These are phyloP conservation scores for Takifugu rubripes DNA, from an alignment of 2,797 vertebrate genomes.

Conservation along the genomic window DNA sequence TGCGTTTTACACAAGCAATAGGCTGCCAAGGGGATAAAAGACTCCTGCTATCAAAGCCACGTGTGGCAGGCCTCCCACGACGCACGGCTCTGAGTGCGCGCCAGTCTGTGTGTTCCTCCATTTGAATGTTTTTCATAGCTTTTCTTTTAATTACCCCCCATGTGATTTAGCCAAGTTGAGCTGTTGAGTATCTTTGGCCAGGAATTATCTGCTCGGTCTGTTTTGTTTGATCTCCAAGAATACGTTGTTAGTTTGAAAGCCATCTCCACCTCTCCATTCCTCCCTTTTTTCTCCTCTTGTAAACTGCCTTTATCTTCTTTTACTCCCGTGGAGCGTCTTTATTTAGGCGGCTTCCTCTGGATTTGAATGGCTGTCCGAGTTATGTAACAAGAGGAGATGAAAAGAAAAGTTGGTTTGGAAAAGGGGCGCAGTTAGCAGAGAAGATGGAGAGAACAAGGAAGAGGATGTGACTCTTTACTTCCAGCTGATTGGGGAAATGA, in stretches of 20 bases:
- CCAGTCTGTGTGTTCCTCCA: constrained; percentile 33
- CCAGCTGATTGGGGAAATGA: constrained; percentile 43
- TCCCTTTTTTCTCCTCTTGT: constrained; percentile 23
- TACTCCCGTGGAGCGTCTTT: constrained; percentile 40
- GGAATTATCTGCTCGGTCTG: constrained; percentile 62
- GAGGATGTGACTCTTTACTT: constrained; percentile 26
- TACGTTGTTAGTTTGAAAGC: constrained; percentile 62
- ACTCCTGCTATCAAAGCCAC: constrained; percentile 59
- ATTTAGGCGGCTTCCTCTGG: constrained; percentile 52
- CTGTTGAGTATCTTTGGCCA: constrained; percentile 56
- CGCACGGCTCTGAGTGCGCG: constrained; percentile 17
- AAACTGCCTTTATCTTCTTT: constrained; percentile 16
- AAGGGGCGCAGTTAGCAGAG: constrained; percentile 22
- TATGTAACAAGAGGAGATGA: constrained; percentile 13
- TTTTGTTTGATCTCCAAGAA: constrained; percentile 63
- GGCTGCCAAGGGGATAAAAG: constrained; percentile 67
- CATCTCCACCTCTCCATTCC: constrained; percentile 38
- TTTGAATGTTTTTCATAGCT: constrained; percentile 51
- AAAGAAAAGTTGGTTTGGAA: constrained; percentile 5
- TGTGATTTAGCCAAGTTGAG: constrained; percentile 56
- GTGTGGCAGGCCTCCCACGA: constrained; percentile 61
- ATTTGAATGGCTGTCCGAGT: constrained; percentile 36
- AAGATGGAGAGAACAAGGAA: constrained; percentile 4
- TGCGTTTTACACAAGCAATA: constrained; percentile 66
- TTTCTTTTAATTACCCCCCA: constrained; percentile 71